Evolutionary conservation across 2,113 vertebrate species (phyloP), one percentile per base, ranked within the genome.

Genomic region (Trematomus loennbergii): DNA sequence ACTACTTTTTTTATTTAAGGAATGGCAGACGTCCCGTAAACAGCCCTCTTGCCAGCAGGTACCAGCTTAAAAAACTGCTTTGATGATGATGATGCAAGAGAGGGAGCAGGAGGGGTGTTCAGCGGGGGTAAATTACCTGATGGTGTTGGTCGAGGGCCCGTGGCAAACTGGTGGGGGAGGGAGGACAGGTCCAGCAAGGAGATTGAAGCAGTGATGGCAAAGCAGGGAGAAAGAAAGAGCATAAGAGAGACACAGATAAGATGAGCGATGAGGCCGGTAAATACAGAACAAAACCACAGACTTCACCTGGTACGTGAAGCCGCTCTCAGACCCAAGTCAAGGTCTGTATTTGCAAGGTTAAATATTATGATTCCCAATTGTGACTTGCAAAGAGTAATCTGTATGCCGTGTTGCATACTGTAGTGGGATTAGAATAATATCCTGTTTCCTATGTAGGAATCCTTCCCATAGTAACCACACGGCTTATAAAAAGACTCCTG

Each of bases 91-190:
- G 79, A 82, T 58, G 82, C 63, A 61, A 72, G 63, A 78, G 54
- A 80, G 67, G 52, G 69, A 85, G 75, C 65, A 83, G 84, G 59
- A 92, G 76, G 94, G 93, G 89, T 77, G 59, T 92, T 79, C 80
- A 92, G 85, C 69, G 4, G 86, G 82, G 88, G 87, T 95, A 96
- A 95, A 91, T 95, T 99, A 99, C 98, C 98, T 99, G 97, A 94
- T 98, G 97, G 95, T 98, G 97, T 96, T 93, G 97, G 97, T 95
- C 97, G 97, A 94, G 98, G 97, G 95, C 97, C 98, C 93, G 97
- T 96, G 91, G 97, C 97, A 96, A 99, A 99, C 97, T 99, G 97
- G 94, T 92, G 92, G 92, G 93, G 96, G 91, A 93, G 93, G 93
- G 93, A 93, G 95, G 90, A 94, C 85, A 96, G 94, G 95, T 95